Percentiles rank a stretch among this genome's conserved stretches.
Conservation (phyloP, 2,113 vertebrate genomes). For the Lanius ludovicianus region DNA sequence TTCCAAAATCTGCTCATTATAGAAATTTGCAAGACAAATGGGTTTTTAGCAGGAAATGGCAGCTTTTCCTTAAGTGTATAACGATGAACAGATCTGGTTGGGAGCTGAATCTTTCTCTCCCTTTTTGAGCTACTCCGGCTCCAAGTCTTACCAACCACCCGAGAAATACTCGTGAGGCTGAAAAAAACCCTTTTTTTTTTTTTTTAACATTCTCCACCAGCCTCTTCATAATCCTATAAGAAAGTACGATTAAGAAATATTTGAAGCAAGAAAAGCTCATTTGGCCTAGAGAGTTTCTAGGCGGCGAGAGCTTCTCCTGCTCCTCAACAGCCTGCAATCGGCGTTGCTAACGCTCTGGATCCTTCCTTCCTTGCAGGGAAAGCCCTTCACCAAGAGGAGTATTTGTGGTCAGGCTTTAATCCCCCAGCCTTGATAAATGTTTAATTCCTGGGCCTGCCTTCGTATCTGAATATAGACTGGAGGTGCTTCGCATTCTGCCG, state of each 20-base stretch:
- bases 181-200: background rate
- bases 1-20: conserved; percentile 77
- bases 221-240: conserved; percentile 66
- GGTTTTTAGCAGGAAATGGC: conserved; percentile 69
- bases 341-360: conserved; percentile 1
- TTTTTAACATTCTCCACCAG: conserved; percentile 47
- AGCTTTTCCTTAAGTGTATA: conserved; percentile 67
- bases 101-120: background rate
- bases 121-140: conserved; percentile 19
- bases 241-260: conserved; percentile 72
- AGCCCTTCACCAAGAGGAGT: conserved; percentile 44
- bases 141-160: conserved; percentile 52
- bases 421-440: conserved; percentile 50
- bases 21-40: conserved; percentile 80
- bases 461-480: conserved; percentile 43
- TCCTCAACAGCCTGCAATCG: background rate
- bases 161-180: conserved; percentile 20
- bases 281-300: conserved; percentile 41
- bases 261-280: conserved; percentile 60
- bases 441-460: conserved; percentile 63
- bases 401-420: conserved; percentile 65
- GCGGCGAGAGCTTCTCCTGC: background rate
- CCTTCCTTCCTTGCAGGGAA: conserved; percentile 36
- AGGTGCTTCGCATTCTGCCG: conserved; percentile 41
- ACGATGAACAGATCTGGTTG: conserved; percentile 12